phyloP scores from a whole-genome alignment of 2,888 invertebrate species.

The Drosophila picticornis region DNA sequence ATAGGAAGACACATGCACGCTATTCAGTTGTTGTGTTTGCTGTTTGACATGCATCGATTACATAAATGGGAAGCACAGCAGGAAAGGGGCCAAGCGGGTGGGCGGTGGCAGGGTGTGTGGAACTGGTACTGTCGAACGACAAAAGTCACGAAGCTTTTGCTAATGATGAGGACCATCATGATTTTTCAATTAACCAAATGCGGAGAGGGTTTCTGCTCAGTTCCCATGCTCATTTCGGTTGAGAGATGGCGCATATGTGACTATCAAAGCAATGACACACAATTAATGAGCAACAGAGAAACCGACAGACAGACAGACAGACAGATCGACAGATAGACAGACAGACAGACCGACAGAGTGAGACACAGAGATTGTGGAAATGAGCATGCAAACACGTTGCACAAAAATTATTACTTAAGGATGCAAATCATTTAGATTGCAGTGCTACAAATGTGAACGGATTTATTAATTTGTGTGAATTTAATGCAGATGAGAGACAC shows the following conservation, averaged over 20 bases:
- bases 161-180: constrained; percentile 77
- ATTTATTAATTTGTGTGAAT: neutral
- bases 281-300: constrained; percentile 3
- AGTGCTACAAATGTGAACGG: neutral
- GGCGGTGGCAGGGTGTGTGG: neutral
- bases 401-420: neutral
- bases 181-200: constrained; percentile 78
- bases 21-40: constrained; percentile 54
- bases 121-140: constrained; percentile 45
- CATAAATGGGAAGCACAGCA: constrained; percentile 56
- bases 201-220: constrained; percentile 33
- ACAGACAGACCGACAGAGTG: neutral
- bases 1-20: constrained; percentile 49
- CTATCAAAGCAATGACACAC: constrained; percentile 39
- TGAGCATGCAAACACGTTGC: neutral
- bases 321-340: neutral
- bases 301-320: neutral
- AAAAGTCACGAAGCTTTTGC: constrained; percentile 77
- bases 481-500: neutral
- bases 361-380: neutral
- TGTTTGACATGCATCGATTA: constrained; percentile 81
- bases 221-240: constrained; percentile 24
- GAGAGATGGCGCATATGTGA: constrained; percentile 30
- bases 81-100: neutral
- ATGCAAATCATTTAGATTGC: constrained; percentile 12